phyloP scores from a whole-genome alignment of 2,113 vertebrate species.

The Tragelaphus scriptus region DNA sequence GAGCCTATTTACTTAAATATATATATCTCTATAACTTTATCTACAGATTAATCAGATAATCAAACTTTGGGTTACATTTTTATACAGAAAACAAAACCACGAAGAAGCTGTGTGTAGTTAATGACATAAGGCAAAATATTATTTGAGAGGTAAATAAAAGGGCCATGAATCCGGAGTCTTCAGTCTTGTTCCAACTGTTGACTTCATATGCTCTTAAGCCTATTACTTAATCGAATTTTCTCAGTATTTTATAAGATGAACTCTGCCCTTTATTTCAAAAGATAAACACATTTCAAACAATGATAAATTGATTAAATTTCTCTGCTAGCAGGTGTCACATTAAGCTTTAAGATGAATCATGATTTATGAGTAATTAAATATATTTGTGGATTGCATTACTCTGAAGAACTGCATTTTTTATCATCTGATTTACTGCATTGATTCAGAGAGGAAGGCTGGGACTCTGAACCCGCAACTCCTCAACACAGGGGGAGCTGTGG shows the following conservation, averaged over 20 bases:
- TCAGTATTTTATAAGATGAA: conserved; percentile 22
- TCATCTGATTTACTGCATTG: not conserved
- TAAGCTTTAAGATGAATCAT: conserved; percentile 32
- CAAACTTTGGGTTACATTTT: not conserved
- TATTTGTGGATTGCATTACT: conserved; percentile 1
- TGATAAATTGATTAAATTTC: conserved; percentile 23
- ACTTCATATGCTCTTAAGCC: conserved; percentile 40
- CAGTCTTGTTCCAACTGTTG: not conserved
- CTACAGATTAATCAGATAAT: not conserved
- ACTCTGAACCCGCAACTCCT: not conserved
- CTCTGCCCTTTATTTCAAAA: conserved; percentile 1
- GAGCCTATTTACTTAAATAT: not conserved
- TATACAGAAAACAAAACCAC: conserved; percentile 2
- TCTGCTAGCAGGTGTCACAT: conserved; percentile 25
- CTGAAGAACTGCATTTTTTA: not conserved
- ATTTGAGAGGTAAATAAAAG: not conserved
- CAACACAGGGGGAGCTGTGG: not conserved
- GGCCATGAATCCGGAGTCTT: not conserved
- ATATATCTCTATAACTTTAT: not conserved
- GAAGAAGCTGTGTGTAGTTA: not conserved
- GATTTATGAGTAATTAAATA: conserved; percentile 24
- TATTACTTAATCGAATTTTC: conserved; percentile 33
- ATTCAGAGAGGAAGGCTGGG: not conserved
- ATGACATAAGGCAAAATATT: not conserved
- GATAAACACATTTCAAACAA: conserved; percentile 48